Conservation (phyloP, 2,113 vertebrate species). For the Ceyx cyanopectus region DNA sequence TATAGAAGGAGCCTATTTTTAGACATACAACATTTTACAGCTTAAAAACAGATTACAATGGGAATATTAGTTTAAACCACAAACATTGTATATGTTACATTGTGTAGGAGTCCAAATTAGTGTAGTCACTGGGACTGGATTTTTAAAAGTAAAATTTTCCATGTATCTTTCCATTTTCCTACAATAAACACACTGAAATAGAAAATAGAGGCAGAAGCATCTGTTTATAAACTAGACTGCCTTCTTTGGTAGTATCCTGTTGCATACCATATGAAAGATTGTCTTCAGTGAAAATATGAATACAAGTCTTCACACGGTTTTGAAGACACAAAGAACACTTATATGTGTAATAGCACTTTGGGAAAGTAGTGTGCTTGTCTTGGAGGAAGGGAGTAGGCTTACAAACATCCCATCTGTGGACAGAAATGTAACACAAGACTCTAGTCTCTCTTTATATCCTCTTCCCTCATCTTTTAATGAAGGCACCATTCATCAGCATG, state of each 20-base stretch:
- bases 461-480: neutral
- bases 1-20: neutral
- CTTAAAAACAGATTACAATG: neutral
- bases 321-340: neutral
- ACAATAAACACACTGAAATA: neutral
- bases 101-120: neutral
- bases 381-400: rapidly evolving
- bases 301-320: neutral
- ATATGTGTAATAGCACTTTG: neutral
- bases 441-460: neutral
- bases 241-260: neutral
- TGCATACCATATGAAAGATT: neutral
- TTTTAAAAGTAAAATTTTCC: neutral
- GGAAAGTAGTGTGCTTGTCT: neutral
- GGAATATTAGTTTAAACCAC: neutral
- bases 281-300: neutral
- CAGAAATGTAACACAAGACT: rapidly evolving
- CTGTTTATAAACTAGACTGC: neutral
- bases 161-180: neutral
- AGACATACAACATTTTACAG: neutral
- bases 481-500: rapidly evolving
- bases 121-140: rapidly evolving
- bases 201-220: neutral
- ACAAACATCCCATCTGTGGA: neutral
- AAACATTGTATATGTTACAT: neutral